phyloP scores from a whole-genome alignment of 2,888 invertebrate genomes.

The Phyllotreta cruciferae region DNA sequence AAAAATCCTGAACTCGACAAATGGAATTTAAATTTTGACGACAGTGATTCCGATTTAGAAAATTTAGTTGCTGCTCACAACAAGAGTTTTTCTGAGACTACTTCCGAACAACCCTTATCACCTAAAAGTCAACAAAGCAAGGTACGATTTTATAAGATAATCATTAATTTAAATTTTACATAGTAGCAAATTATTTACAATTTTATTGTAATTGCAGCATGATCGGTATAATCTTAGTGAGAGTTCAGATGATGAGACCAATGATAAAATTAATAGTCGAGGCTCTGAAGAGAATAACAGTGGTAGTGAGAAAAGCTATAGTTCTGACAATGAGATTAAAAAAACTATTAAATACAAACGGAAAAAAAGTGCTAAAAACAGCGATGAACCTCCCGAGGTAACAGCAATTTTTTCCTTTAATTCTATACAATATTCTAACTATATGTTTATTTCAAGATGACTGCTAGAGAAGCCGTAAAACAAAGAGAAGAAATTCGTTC shows the following conservation, averaged over 20 bases:
- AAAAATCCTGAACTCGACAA: conserved; percentile 8
- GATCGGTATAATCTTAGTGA: background rate
- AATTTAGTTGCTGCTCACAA: conserved; percentile 24
- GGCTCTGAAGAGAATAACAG: too few relatives aligned
- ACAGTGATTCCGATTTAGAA: conserved; percentile 37
- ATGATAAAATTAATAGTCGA: background rate
- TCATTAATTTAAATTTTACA: conserved; percentile 34
- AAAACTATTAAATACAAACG: background rate
- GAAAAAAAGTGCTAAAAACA: conserved; percentile 3
- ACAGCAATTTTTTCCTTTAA: background rate
- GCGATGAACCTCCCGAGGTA: conserved; percentile 36
- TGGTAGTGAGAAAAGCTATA: too few relatives aligned
- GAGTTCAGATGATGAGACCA: background rate
- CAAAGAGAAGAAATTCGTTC: conserved; percentile 80
- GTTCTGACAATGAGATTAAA: background rate
- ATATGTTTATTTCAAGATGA: conserved; percentile 62
- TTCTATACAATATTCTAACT: conserved; percentile 3
- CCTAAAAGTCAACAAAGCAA: conserved; percentile 26
- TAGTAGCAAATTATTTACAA: background rate
- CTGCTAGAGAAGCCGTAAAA: conserved; percentile 71
- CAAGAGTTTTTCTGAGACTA: conserved; percentile 38
- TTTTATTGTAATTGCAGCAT: conserved; percentile 17
- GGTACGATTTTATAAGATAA: conserved; percentile 40
- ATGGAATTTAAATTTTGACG: conserved; percentile 26
- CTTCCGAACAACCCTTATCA: conserved; percentile 15